Base-by-base conservation (phyloP, 2,888 invertebrate species). In the Parnassius orleans region DNA sequence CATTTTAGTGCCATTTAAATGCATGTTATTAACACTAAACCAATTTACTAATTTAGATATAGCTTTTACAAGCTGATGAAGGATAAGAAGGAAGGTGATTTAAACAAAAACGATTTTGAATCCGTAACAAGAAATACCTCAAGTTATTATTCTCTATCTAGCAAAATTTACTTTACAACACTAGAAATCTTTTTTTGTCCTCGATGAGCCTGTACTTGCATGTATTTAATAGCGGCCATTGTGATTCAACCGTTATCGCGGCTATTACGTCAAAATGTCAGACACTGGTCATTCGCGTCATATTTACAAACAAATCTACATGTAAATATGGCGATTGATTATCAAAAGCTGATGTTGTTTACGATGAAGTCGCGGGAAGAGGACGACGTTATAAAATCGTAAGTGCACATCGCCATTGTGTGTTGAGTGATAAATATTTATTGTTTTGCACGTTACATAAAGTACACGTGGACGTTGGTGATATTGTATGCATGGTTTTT, bases 301-400 rank as follows among this genome's bases (percentile, higher is more conserved):
- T 53, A 42, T 46, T 57, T 33, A 55, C 44, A 14, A 56, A 52
- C 47, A 56, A 48, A 81, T 86, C 79, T 80, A 77, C 73, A 86
- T 84, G 81, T 73, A 75, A 81, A 86, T 80, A 76, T 75, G 67
- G 69, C 72, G 75, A 80, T 82, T 77, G 74, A 75, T 76, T 75
- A 72, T 68, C 70, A 76, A 80, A 78, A 77, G 67, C 67, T 68
- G 65, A 67, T 66, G 69, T 68, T 60, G 24, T 63, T 63, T 63
- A 63, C 57, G 57, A 58, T 14, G 43, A 15, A 51, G 42, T 52
- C 24, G 44, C 48, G 46, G 47, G 44, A 52, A 56, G 51, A 44
- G 33, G 48, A 50, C 55, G 60, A 46, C 24, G 56, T 50, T 42
- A 33, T 33, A 57, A 57, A 62, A 57, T 57, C 53, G 42, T 51